Conservation (phyloP, 1,140 invertebrate genomes). For the Trichomalopsis sarcophagae region DNA sequence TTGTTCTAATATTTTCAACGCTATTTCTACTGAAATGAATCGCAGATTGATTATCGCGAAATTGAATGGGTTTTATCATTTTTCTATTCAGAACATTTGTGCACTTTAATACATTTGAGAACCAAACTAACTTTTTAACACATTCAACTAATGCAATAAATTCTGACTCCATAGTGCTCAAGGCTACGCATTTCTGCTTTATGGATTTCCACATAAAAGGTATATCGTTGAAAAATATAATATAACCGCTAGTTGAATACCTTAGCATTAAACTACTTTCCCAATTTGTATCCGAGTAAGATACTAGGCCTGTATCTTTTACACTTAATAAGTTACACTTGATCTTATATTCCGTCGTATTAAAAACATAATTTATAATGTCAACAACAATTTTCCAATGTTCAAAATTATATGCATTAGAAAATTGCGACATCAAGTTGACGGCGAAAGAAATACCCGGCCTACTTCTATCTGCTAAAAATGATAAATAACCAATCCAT, state of each 20-base stretch:
- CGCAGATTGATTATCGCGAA: background rate
- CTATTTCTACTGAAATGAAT: background rate
- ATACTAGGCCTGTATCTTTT: background rate
- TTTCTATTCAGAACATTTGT: background rate
- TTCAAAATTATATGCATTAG: too few species aligned
- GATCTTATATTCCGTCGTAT: too few species aligned
- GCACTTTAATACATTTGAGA: background rate
- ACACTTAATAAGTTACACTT: too few species aligned
- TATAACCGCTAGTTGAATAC: background rate
- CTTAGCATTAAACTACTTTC: background rate
- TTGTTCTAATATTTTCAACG: constrained; percentile 10
- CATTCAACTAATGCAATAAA: background rate
- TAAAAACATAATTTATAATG: too few species aligned
- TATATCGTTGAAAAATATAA: background rate
- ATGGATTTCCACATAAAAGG: background rate
- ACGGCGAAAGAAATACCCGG: too few species aligned
- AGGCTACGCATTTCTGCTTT: background rate
- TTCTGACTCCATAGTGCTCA: background rate
- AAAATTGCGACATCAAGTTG: too few species aligned
- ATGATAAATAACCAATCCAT: too few species aligned
- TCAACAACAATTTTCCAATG: too few species aligned
- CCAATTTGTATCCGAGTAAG: background rate
- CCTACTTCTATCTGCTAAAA: too few species aligned
- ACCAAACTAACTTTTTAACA: background rate
- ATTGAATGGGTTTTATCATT: background rate